These are phyloP conservation scores for Halictus rubicundus DNA, from an alignment of 1,140 invertebrate genomes.

Conservation along the genomic window DNA sequence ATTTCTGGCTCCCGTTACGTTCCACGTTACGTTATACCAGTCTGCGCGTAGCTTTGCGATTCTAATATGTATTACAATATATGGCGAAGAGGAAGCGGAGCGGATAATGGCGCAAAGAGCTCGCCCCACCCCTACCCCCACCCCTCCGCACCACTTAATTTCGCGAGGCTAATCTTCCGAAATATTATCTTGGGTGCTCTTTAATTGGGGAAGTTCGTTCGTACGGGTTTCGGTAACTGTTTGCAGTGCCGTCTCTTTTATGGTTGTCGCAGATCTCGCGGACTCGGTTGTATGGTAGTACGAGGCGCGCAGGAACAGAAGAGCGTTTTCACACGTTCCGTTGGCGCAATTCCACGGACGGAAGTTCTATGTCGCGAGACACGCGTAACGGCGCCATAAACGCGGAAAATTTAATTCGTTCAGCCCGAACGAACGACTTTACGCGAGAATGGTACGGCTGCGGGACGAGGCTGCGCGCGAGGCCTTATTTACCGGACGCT, in stretches of 20 bases:
- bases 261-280: not conserved
- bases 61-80: too few species aligned
- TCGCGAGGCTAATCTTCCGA: too few species aligned
- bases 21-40: too few species aligned
- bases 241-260: not conserved
- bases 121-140: too few species aligned
- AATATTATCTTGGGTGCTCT: too few species aligned
- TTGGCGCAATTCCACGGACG: not conserved
- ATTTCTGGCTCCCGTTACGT: too few species aligned
- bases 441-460: not conserved
- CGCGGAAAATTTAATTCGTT: slow-evolving; percentile 13
- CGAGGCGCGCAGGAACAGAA: not conserved
- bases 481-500: slow-evolving; percentile 50
- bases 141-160: too few species aligned
- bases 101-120: too few species aligned
- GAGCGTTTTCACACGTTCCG: not conserved
- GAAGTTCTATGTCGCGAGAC: not conserved
- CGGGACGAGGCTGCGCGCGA: slow-evolving; percentile 21
- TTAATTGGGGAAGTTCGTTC: too few species aligned
- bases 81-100: too few species aligned
- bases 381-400: slow-evolving; percentile 2
- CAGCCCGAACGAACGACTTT: not conserved
- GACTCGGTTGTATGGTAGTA: not conserved
- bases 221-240: too few species aligned
- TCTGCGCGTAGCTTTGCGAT: too few species aligned